Evolutionary conservation across 2,888 invertebrate genomes (phyloP), one percentile per base, ranked within the genome.

Genomic region (Caenorhabditis parvicauda): DNA sequence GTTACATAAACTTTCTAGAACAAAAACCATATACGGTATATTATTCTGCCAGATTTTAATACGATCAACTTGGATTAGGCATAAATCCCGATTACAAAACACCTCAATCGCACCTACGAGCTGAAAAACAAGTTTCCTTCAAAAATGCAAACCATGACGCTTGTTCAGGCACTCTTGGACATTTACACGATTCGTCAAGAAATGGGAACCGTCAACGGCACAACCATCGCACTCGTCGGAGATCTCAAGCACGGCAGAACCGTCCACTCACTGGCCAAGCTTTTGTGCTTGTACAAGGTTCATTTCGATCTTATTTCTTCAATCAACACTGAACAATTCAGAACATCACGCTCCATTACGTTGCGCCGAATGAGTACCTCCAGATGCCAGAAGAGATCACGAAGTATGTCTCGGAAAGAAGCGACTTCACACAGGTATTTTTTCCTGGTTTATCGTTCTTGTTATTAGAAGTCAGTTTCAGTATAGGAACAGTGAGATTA

Each of bases 101-200:
- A n/a, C n/a, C 35, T 35, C 12, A 35, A 35, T 35, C 35, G 35
- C 12, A n/a, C 9, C 9, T 35, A 12, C 35, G n/a, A n/a, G n/a
- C n/a, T n/a, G n/a, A n/a, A n/a, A n/a, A 9, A 27, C 12, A 39
- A 24, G 25, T 22, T 45, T 14, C n/a, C n/a, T 35, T 35, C 35
- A 35, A 35, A 9, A 35, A n/a, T n/a, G n/a, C n/a, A n/a, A n/a
- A n/a, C n/a, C n/a, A n/a, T n/a, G n/a, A n/a, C n/a, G n/a, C n/a
- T n/a, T n/a, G n/a, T n/a, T n/a, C 64, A 70, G 85, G 98, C 98
- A 0, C 84, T 99, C 14, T 85, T 99, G 9, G 98, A 99, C 81
- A 88, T 96, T 3, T 99, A 95, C 81, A 96, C 98, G 4, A 98
- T 99, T 75, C 87, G 96, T 64, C 94, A 98, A 84, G 96, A 98